Base-by-base conservation (phyloP, 2,797 vertebrate species). In the Cheirogaleus major region DNA sequence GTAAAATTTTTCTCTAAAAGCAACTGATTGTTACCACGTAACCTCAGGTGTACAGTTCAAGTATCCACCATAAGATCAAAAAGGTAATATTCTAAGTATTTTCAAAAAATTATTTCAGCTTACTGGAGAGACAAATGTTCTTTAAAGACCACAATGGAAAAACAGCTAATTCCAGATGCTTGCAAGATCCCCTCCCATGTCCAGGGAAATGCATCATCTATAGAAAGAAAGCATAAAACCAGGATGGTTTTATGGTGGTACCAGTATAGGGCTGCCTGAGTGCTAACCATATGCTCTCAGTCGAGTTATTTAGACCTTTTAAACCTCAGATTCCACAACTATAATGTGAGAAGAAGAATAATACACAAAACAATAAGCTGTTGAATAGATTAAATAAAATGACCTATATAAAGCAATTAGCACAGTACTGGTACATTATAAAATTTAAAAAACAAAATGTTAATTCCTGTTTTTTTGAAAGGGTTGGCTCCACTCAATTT, bases 391-490 rank as follows among this genome's bases (percentile, higher is more conserved):
- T 48, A 80, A 83, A 38, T 79, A 7, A 57, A 41, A 52, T 61
- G 7, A 63, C 32, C 7, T 67, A 32, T 69, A 9, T 35, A 22
- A 43, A 79, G 9, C 20, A 85, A 27, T 79, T 50, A 81, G 30
- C 8, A 50, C 3, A 41, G 14, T 63, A 52, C 18, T 92, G 11
- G 27, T 3, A 25, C 43, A 30, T 7, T 41, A 4, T 41, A 2
- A 30, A 57, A n/a, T 80, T 91, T 93, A n/a, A 61, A 70, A 70
- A 61, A 41, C 22, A 32, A 90, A 86, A 61, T 76, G 3, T 23
- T n/a, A 75, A 78, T 30, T 85, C 17, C 75, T 41, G 57, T 55
- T 95, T 86, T 81, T 79, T 78, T 72, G 12, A n/a, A 92, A 73
- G 12, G 18, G 3, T 57, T 45, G 25, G 3, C 55, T 57, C 14